Evolutionary conservation across 1,140 invertebrate genomes (phyloP).

Genomic region (Drosophila saltans): DNA sequence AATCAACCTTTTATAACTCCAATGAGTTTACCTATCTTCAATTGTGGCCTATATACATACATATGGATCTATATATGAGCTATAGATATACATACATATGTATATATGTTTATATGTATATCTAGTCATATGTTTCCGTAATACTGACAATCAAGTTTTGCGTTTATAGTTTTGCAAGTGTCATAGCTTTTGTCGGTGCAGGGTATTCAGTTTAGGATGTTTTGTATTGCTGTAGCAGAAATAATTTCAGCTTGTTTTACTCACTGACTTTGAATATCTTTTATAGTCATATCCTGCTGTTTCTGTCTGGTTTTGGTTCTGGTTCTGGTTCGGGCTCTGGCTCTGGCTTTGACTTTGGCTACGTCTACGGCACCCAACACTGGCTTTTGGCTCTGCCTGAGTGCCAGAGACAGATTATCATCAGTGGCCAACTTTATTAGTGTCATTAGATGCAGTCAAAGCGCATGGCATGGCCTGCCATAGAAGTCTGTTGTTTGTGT

Average conservation of each 20-base stretch:
- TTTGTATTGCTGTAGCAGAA: neutral
- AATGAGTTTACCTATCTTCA: too few species aligned
- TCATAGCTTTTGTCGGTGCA: neutral
- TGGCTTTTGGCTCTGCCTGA: constrained; percentile 15
- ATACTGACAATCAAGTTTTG: too few species aligned
- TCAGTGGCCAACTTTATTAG: constrained; percentile 78
- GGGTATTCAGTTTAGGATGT: constrained; percentile 2
- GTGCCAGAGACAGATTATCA: constrained; percentile 77
- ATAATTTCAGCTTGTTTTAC: constrained; percentile 44
- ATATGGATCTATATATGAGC: too few species aligned
- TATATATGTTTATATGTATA: too few species aligned
- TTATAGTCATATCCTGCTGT: constrained; percentile 67
- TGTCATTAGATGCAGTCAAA: constrained; percentile 78
- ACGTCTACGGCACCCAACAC: neutral
- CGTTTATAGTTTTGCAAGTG: too few species aligned
- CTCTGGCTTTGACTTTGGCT: neutral
- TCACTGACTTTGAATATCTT: constrained; percentile 48
- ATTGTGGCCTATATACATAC: too few species aligned
- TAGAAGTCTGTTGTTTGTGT: constrained; percentile 49
- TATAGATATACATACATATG: too few species aligned
- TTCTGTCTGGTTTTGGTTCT: constrained; percentile 21
- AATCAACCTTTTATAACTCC: too few species aligned
- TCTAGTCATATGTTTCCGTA: too few species aligned
- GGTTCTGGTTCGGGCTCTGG: neutral
- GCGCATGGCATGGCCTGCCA: constrained; percentile 61